Conservation (phyloP, 2,888 invertebrate genomes). For the Crossocerus cetratus region DNA sequence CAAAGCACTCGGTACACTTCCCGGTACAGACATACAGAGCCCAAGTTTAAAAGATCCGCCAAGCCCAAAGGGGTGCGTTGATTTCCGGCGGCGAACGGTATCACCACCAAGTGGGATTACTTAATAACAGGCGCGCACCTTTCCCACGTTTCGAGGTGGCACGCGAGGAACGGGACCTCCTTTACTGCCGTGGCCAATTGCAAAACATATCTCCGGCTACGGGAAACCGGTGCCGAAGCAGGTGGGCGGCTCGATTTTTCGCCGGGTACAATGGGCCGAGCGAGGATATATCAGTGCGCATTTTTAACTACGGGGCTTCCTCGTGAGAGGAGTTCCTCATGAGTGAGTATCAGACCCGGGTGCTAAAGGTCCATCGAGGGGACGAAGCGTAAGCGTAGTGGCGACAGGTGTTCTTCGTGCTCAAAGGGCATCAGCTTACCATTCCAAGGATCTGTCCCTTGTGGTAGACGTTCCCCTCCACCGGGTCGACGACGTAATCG, state of each 20-base stretch:
- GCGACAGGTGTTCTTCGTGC: slow-evolving; percentile 4
- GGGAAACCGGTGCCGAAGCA: neutral
- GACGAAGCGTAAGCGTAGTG: neutral
- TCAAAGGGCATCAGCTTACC: slow-evolving; percentile 49
- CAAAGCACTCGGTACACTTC: no score
- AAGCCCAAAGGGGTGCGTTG: neutral
- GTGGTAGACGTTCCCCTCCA: slow-evolving; percentile 70
- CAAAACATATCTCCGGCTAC: neutral
- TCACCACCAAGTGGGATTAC: slow-evolving; percentile 18
- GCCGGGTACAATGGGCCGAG: no score
- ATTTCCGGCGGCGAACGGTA: slow-evolving; percentile 26
- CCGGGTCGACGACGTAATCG: slow-evolving; percentile 71
- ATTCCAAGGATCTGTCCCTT: slow-evolving; percentile 72
- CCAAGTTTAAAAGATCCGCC: neutral
- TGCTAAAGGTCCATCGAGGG: neutral
- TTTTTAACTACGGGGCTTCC: no score
- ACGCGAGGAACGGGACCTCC: slow-evolving; percentile 45
- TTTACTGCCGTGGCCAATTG: slow-evolving; percentile 9
- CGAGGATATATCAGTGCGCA: no score
- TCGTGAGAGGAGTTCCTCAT: neutral
- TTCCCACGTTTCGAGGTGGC: slow-evolving; percentile 35
- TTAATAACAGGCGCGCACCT: slow-evolving; percentile 21
- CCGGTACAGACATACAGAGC: no score
- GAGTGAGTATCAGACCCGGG: neutral
- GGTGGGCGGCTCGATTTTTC: no score